Conservation (phyloP, 2,113 vertebrate species). For the Neodontobutis hainanensis region DNA sequence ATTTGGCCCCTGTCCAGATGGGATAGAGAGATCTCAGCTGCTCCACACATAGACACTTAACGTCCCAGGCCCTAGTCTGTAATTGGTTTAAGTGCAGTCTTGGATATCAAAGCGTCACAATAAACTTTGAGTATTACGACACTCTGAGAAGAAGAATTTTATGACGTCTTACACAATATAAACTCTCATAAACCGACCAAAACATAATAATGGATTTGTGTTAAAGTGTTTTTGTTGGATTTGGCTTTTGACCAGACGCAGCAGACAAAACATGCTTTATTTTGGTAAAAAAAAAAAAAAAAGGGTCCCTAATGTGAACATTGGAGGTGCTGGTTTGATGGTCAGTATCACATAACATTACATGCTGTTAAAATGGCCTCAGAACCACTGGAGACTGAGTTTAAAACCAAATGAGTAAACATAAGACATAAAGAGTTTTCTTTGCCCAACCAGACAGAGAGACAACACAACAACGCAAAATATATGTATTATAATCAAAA, state of each 20-base stretch:
- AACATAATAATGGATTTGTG: constrained; percentile 9
- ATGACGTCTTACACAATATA: not conserved
- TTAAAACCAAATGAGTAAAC: not conserved
- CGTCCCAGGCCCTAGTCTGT: constrained; percentile 20
- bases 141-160: not conserved
- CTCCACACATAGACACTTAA: constrained; percentile 26
- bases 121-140: constrained; percentile 6
- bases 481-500: no score
- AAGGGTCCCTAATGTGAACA: not conserved
- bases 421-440: not conserved
- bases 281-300: not conserved
- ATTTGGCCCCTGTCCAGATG: constrained; percentile 52
- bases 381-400: not conserved
- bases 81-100: constrained; percentile 16
- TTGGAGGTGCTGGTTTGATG: constrained; percentile 3
- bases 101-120: constrained; percentile 8
- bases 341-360: not conserved
- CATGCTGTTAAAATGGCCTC: not conserved
- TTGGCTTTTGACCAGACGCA: not conserved
- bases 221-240: constrained; percentile 9
- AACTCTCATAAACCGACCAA: not conserved
- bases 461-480: no score
- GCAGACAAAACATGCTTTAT: not conserved
- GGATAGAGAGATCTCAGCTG: constrained; percentile 65
- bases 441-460: no score